A percentile compares a stretch with the other conserved stretches of the same genome.
Conservation (phyloP, 2,888 invertebrate genomes). For the Eucera pruinosa region DNA sequence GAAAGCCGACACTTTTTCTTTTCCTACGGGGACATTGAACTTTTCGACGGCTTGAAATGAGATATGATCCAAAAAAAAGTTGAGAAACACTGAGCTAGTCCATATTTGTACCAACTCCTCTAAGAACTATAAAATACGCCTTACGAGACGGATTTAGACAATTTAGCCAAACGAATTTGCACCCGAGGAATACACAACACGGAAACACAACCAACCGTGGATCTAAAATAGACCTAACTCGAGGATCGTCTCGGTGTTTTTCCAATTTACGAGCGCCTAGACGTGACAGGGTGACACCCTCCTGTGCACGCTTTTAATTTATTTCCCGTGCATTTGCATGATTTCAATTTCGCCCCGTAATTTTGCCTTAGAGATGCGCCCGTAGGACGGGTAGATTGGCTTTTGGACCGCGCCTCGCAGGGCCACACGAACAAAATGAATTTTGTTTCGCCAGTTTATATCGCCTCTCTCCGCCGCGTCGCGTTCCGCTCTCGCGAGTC, state of each 20-base stretch:
- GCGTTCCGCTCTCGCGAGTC: not conserved
- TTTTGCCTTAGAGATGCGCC: slow-evolving; percentile 9
- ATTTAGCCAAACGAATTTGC: not conserved
- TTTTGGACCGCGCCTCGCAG: not conserved
- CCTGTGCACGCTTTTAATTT: slow-evolving; percentile 25
- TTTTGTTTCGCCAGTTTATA: slow-evolving; percentile 13
- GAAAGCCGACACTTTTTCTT: too few species aligned
- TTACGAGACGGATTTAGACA: too few species aligned
- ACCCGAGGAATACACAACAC: too few species aligned
- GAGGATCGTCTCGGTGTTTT: not conserved
- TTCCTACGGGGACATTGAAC: too few species aligned
- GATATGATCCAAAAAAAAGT: too few species aligned
- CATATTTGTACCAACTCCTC: too few species aligned
- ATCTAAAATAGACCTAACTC: not conserved
- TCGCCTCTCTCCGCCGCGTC: not conserved
- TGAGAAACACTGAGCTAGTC: too few species aligned
- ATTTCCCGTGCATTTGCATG: slow-evolving; percentile 42
- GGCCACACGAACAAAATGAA: too few species aligned
- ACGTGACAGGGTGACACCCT: not conserved
- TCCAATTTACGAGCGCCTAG: slow-evolving; percentile 18
- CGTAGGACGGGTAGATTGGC: slow-evolving; percentile 3
- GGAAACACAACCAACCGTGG: too few species aligned
- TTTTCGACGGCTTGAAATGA: too few species aligned
- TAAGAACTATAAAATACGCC: too few species aligned
- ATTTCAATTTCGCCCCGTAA: slow-evolving; percentile 43